A percentile compares a stretch with the other conserved stretches of the same genome.
These are phyloP conservation scores for Dasyurus viverrinus DNA, from an alignment of 2,113 vertebrate genomes.

Conservation along the genomic window DNA sequence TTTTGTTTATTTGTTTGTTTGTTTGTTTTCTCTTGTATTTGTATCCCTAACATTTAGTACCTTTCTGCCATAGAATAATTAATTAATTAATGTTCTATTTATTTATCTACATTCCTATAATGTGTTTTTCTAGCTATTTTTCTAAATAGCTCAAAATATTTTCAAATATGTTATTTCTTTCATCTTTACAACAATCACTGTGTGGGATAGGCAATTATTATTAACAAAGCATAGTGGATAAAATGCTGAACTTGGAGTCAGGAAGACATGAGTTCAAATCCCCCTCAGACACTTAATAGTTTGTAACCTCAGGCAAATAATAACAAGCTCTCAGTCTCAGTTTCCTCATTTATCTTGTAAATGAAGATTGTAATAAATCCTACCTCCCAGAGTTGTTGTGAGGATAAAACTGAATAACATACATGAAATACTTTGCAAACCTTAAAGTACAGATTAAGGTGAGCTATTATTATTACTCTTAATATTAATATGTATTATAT, in stretches of 20 bases:
- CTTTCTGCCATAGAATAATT: background rate
- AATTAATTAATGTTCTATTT: background rate
- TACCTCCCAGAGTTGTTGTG: background rate
- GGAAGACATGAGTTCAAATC: background rate
- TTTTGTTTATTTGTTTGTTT: background rate
- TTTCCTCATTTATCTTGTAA: background rate
- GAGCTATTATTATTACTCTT: background rate
- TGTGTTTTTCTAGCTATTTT: background rate
- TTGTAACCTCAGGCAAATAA: background rate
- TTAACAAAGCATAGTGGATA: background rate
- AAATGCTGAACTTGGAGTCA: background rate
- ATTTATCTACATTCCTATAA: background rate
- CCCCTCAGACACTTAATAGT: background rate
- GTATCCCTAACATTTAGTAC: background rate
- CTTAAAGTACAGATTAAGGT: background rate
- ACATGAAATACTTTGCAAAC: background rate
- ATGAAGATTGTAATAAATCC: background rate
- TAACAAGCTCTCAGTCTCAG: background rate
- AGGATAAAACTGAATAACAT: background rate
- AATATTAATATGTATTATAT: background rate
- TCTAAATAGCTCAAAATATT: conserved; percentile 1
- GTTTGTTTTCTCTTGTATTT: background rate
- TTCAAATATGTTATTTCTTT: conserved; percentile 18
- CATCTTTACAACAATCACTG: conserved; percentile 17
- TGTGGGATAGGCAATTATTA: background rate